phyloP scores from a whole-genome alignment of 2,797 vertebrate species.

The Alca torda region DNA sequence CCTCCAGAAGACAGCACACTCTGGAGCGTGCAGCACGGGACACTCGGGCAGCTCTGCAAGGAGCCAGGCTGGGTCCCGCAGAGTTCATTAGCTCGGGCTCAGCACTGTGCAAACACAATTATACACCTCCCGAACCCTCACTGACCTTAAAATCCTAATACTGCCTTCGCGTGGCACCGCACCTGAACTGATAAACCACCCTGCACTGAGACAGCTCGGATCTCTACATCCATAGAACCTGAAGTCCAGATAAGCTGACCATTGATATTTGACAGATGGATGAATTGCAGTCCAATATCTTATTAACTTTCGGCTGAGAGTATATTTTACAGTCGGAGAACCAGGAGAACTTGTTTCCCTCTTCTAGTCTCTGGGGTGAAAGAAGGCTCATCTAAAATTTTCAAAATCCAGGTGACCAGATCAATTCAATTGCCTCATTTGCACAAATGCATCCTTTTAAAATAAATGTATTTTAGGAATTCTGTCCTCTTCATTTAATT shows the following conservation, averaged over 20 bases:
- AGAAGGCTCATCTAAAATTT: neutral
- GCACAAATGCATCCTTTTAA: neutral
- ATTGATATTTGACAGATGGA: neutral
- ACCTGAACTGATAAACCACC: neutral
- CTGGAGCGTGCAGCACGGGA: rapidly evolving
- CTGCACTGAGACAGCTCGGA: neutral
- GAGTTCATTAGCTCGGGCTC: conserved; percentile 9
- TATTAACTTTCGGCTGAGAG: neutral
- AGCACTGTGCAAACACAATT: neutral
- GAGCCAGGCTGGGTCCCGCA: neutral
- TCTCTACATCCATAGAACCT: neutral
- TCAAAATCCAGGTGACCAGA: neutral
- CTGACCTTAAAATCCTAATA: conserved; percentile 15
- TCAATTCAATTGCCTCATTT: neutral
- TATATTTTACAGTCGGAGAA: neutral
- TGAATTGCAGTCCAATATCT: neutral
- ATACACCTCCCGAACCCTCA: neutral
- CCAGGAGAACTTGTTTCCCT: neutral
- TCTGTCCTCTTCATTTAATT: neutral
- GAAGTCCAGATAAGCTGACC: neutral
- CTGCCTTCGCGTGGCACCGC: neutral
- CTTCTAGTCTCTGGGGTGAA: neutral
- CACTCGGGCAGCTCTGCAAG: neutral
- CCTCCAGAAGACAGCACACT: neutral
- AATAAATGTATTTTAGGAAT: neutral